phyloP scores from a whole-genome alignment of 2,113 vertebrate species.

The Morone chrysops region DNA sequence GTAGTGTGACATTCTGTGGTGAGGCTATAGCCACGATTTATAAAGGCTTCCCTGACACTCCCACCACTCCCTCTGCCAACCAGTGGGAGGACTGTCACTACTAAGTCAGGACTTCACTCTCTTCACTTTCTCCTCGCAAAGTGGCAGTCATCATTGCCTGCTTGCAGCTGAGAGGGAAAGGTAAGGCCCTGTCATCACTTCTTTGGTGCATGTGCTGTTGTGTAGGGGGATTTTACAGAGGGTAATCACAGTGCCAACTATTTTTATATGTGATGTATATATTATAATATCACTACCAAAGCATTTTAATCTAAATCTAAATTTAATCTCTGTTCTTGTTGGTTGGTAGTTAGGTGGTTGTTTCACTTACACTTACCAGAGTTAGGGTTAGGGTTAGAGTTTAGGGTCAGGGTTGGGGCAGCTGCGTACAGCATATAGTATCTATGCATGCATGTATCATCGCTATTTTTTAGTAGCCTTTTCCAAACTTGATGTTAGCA shows the following conservation, averaged over 20 bases:
- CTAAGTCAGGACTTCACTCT: constrained; percentile 38
- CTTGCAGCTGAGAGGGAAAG: constrained; percentile 46
- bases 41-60: constrained; percentile 66
- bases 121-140: constrained; percentile 43
- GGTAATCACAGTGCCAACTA: background rate
- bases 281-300: background rate
- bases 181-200: constrained; percentile 43
- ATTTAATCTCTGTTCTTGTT: background rate
- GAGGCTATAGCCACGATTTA: constrained; percentile 43
- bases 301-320: too few species aligned
- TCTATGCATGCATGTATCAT: background rate
- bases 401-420: too few species aligned
- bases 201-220: background rate
- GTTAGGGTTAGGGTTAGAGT: too few species aligned
- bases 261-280: background rate
- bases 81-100: constrained; percentile 58
- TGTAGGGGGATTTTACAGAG: background rate
- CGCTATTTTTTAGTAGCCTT: background rate
- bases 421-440: background rate
- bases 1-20: constrained; percentile 45
- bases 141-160: constrained; percentile 39
- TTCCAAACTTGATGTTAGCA: constrained; percentile 5
- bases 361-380: background rate
- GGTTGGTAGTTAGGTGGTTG: background rate
- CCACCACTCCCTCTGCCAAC: constrained; percentile 72